Evolutionary conservation across 2,888 invertebrate genomes (phyloP).

Genomic region (Nomada ferruginata): DNA sequence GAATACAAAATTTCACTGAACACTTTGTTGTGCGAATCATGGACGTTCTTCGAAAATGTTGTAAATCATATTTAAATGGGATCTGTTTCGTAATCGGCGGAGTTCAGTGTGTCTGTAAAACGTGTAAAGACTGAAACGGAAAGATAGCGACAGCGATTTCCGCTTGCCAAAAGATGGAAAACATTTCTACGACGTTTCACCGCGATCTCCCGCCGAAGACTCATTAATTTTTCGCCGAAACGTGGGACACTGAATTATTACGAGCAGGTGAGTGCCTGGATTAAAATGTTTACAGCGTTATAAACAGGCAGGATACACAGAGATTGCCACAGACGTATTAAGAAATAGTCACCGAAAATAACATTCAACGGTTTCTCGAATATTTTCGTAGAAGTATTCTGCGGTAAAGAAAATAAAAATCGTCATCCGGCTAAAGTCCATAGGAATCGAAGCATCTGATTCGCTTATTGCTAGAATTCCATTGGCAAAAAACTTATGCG

Average conservation of each 20-base stretch:
- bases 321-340: not conserved
- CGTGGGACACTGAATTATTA: slow-evolving; percentile 51
- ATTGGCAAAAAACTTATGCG: not conserved
- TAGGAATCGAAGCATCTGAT: not conserved
- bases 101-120: not conserved
- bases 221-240: slow-evolving; percentile 49
- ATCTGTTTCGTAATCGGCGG: slow-evolving; percentile 29
- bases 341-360: slow-evolving; percentile 10
- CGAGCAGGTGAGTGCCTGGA: slow-evolving; percentile 42
- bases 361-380: slow-evolving; percentile 5
- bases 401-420: not conserved
- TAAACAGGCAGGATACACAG: not conserved
- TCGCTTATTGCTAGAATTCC: too few species aligned
- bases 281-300: slow-evolving; percentile 17
- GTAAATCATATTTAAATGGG: slow-evolving; percentile 6
- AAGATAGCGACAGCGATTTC: slow-evolving; percentile 26
- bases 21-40: not conserved
- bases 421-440: not conserved
- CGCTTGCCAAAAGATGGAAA: slow-evolving; percentile 61
- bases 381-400: not conserved
- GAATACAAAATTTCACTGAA: not conserved
- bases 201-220: not conserved
- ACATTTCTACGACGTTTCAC: slow-evolving; percentile 9
- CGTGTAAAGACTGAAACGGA: slow-evolving; percentile 25
- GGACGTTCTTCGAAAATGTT: not conserved